phyloP scores from a whole-genome alignment of 2,888 invertebrate genomes.

The Patella depressa region DNA sequence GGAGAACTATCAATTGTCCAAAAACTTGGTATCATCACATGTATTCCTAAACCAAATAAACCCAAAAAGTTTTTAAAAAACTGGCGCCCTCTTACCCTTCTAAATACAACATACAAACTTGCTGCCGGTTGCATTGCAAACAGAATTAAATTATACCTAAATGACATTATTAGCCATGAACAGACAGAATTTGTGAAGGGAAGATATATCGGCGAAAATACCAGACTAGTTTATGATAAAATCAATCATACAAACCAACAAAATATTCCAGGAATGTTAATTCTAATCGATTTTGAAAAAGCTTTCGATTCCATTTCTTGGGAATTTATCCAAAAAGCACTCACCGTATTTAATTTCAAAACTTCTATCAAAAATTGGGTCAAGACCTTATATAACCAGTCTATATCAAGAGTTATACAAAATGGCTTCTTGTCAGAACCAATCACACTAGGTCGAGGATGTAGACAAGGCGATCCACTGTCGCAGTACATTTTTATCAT shows the following conservation, averaged over 20 bases:
- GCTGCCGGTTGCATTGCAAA: background rate
- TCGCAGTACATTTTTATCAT: slow-evolving; percentile 18
- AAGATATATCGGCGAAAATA: slow-evolving; percentile 19
- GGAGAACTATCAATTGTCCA: slow-evolving; percentile 24
- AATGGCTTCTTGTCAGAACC: background rate
- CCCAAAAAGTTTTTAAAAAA: slow-evolving; percentile 22
- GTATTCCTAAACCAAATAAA: slow-evolving; percentile 33
- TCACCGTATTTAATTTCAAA: slow-evolving; percentile 12
- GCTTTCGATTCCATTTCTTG: slow-evolving; percentile 18
- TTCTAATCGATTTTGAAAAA: slow-evolving; percentile 22
- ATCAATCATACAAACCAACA: slow-evolving; percentile 4
- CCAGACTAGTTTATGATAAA: slow-evolving; percentile 6
- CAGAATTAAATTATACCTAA: background rate
- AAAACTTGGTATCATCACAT: slow-evolving; percentile 34
- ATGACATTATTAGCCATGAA: slow-evolving; percentile 3
- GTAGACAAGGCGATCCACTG: slow-evolving; percentile 15
- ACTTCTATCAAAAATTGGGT: background rate
- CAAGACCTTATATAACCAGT: background rate
- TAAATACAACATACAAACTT: slow-evolving; percentile 29
- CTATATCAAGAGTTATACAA: background rate
- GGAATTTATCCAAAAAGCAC: slow-evolving; percentile 10
- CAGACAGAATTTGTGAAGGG: slow-evolving; percentile 20
- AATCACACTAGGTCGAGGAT: background rate
- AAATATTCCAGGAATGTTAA: slow-evolving; percentile 2
- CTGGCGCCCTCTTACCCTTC: slow-evolving; percentile 18